phyloP scores from a whole-genome alignment of 2,113 vertebrate species.

The Donacobius atricapilla region DNA sequence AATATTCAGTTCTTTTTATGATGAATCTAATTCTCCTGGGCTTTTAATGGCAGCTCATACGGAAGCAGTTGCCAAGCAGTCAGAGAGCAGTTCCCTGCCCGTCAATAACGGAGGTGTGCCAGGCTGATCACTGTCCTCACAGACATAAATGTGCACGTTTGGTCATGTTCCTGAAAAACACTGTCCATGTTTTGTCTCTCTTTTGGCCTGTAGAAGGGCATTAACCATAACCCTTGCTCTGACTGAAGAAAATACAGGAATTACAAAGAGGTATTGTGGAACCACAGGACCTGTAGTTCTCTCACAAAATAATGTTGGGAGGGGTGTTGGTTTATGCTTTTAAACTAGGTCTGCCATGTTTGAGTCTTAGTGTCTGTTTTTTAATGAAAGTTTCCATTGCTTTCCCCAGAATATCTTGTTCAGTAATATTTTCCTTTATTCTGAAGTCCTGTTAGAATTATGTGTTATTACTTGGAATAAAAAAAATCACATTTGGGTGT shows the following conservation, averaged over 20 bases:
- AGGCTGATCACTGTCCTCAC: not conserved
- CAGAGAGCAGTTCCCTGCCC: not conserved
- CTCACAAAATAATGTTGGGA: not conserved
- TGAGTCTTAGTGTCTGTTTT: not conserved
- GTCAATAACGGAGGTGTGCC: not conserved
- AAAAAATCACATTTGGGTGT: not conserved
- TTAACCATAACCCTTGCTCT: not conserved
- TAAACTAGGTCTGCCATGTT: not conserved
- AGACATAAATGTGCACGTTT: fast-evolving
- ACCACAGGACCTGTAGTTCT: not conserved
- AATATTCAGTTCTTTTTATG: not conserved
- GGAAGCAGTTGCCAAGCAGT: not conserved
- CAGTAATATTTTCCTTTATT: not conserved
- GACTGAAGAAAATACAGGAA: not conserved
- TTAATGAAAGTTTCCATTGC: not conserved
- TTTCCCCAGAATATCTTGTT: not conserved
- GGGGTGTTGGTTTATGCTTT: not conserved
- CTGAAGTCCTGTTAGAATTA: not conserved
- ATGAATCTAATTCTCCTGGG: not conserved
- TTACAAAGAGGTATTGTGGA: not conserved
- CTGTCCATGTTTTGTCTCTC: not conserved
- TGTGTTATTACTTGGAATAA: not conserved
- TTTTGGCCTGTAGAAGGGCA: not conserved
- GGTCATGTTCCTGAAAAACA: not conserved
- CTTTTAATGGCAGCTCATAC: not conserved